Conservation (phyloP, 2,797 vertebrate genomes). For the Melopsittacus undulatus region DNA sequence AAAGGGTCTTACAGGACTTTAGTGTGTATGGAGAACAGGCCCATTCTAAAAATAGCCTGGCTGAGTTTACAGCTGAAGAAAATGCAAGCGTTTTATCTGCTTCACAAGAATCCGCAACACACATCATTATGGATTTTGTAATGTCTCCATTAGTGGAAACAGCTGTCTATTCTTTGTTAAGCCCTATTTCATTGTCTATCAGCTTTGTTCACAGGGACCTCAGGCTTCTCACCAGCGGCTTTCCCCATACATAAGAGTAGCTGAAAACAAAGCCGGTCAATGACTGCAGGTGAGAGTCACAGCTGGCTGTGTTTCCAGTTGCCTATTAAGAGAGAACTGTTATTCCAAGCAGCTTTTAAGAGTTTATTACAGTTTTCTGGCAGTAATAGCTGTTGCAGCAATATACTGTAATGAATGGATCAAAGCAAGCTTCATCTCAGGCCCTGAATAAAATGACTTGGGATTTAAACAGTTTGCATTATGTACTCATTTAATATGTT, state of each 20-base stretch:
- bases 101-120: not conserved
- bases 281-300: slow-evolving; percentile 42
- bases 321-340: slow-evolving; percentile 25
- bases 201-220: slow-evolving; percentile 31
- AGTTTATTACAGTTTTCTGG: slow-evolving; percentile 39
- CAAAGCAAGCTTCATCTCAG: slow-evolving; percentile 42
- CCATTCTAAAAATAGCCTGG: not conserved
- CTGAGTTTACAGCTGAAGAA: not conserved
- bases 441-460: slow-evolving; percentile 15
- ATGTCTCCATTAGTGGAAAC: slow-evolving; percentile 43
- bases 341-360: slow-evolving; percentile 21
- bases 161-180: slow-evolving; percentile 34
- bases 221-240: not conserved
- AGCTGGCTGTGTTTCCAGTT: slow-evolving; percentile 15
- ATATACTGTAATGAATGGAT: slow-evolving; percentile 26
- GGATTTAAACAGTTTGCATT: slow-evolving; percentile 40
- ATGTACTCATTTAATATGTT: not conserved
- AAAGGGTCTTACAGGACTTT: not conserved
- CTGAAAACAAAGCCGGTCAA: slow-evolving; percentile 22
- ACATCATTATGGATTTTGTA: not conserved
- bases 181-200: not conserved
- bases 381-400: slow-evolving; percentile 50
- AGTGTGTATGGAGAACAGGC: fast-evolving
- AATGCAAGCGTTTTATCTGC: not conserved
- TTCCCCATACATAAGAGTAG: slow-evolving; percentile 15